Conservation (phyloP, 2,797 vertebrate species). For the Nannoperca obscura region DNA sequence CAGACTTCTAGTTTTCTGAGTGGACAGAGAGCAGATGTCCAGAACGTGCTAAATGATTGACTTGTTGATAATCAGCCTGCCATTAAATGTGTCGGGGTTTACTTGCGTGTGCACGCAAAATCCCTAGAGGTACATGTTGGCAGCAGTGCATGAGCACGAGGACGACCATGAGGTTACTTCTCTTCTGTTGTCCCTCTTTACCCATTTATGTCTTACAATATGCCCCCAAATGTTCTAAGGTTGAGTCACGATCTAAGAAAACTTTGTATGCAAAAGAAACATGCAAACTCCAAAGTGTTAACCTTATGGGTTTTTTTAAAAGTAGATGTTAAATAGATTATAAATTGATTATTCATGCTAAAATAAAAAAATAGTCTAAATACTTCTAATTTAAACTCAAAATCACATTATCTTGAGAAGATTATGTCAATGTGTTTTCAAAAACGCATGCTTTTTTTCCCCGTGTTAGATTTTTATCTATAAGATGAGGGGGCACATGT, state of each 20-base stretch:
- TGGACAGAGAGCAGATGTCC: slow-evolving; percentile 54
- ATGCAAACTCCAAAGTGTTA: neutral
- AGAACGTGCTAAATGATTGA: slow-evolving; percentile 48
- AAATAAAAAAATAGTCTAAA: neutral
- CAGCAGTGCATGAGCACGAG: neutral
- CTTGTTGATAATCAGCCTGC: slow-evolving; percentile 51
- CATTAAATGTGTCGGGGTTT: slow-evolving; percentile 36
- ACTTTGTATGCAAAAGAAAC: neutral
- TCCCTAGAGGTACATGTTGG: neutral
- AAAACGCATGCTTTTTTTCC: neutral
- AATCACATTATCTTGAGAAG: neutral
- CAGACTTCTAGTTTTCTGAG: neutral
- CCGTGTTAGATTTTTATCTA: neutral
- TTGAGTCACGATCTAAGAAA: neutral
- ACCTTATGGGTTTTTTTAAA: neutral
- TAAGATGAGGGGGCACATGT: neutral
- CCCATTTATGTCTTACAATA: neutral
- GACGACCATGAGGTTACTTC: slow-evolving; percentile 17
- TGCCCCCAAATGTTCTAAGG: neutral
- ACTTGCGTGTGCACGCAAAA: slow-evolving; percentile 20
- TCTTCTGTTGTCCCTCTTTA: neutral
- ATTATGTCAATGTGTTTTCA: slow-evolving; percentile 4
- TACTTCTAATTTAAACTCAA: neutral
- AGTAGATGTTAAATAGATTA: neutral
- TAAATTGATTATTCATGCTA: neutral